Evolutionary conservation across 2,888 invertebrate species (phyloP), one percentile per base, ranked within the genome.

Genomic region (Andricus quercusramuli): DNA sequence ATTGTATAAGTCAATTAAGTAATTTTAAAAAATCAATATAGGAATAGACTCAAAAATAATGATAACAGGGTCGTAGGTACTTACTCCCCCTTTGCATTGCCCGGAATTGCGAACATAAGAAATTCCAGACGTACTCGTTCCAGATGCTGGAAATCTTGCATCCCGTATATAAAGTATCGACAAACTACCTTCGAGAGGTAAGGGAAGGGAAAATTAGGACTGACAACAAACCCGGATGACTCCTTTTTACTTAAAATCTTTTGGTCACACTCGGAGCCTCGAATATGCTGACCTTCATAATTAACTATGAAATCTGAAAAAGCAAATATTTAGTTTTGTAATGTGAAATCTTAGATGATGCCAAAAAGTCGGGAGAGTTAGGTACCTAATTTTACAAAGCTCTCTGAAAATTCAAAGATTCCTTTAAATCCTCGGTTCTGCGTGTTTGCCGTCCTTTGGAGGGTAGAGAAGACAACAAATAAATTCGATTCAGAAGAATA

Each of bases 351-450:
- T 22, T 22, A 77, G 17, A 15, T 37, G 15, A 29, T 25, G 17
- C 9, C 37, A 4, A 6, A 20, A 20, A 37, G 22, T 78, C 25
- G 44, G 15, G 47, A 47, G 17, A 47, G 47, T 17, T 4, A 15
- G 47, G 95, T 93, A 97, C 98, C 98, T 95, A 99, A 95, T 95
- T 98, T 98, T 94, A 99, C 99, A 95, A 99, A 99, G 94, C 97
- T 96, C 94, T 98, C 97, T 90, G 99, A 99, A 94, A 99, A 99
- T 95, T 99, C 98, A 94, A 98, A 99, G 93, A 98, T 98, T 93
- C 98, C 99, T 94, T 98, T 98, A 95, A 99, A 99, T 93, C 99
- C 99, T 93, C 99, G 96, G 94, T 99, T 99, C 94, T 99, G 98
- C 89, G 98, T 97, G 94, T 97, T 98, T 93, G 97, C 98, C 93